Conservation (phyloP, 2,888 invertebrate genomes). For the Geotrupes spiniger region DNA sequence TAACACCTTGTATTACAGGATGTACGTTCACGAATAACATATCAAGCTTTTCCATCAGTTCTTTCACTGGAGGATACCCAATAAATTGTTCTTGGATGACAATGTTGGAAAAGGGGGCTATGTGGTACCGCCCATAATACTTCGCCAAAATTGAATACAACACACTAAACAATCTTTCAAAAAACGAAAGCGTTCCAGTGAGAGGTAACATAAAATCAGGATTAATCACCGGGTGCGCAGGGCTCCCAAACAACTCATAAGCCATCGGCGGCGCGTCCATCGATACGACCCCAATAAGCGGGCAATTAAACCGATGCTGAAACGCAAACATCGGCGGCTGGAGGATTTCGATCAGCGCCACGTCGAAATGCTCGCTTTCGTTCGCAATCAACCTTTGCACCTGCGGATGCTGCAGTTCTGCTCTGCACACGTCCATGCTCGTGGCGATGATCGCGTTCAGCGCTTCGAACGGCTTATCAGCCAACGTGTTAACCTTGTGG, state of each 20-base stretch:
- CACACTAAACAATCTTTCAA: slow-evolving; percentile 1
- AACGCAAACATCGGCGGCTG: slow-evolving; percentile 53
- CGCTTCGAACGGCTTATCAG: not conserved
- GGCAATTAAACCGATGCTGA: slow-evolving; percentile 55
- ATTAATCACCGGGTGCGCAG: slow-evolving; percentile 54
- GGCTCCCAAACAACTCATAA: slow-evolving; percentile 55
- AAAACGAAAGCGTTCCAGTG: slow-evolving; percentile 43
- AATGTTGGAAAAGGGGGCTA: too few species aligned
- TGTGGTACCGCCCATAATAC: slow-evolving; percentile 10
- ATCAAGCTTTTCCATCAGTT: slow-evolving; percentile 37
- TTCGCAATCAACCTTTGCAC: slow-evolving; percentile 38
- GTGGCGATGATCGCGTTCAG: not conserved
- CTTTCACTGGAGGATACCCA: slow-evolving; percentile 32
- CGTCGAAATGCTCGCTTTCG: slow-evolving; percentile 53
- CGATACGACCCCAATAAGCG: slow-evolving; percentile 55
- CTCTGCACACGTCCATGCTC: not conserved
- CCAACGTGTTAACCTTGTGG: too few species aligned
- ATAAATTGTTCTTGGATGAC: slow-evolving; percentile 38
- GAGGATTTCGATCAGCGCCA: slow-evolving; percentile 57
- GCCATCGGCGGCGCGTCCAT: slow-evolving; percentile 53
- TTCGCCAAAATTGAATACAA: slow-evolving; percentile 1
- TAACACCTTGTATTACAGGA: slow-evolving; percentile 38
- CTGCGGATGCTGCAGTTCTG: slow-evolving; percentile 27
- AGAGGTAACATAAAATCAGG: slow-evolving; percentile 53
- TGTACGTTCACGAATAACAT: slow-evolving; percentile 42